phyloP scores from a whole-genome alignment of 2,113 vertebrate genomes.

The Corvus hawaiiensis region DNA sequence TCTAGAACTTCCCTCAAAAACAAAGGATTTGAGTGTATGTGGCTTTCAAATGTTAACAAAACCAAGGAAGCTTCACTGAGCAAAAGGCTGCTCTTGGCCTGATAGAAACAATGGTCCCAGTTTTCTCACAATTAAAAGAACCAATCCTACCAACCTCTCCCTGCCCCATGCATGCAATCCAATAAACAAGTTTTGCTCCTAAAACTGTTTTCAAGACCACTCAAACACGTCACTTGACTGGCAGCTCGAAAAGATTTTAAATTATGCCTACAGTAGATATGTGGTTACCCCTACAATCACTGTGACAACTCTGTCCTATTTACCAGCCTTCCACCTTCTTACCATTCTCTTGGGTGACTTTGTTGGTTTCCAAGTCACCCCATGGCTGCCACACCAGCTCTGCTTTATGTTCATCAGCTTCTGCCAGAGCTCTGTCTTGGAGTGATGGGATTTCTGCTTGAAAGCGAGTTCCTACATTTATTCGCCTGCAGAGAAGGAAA shows the following conservation, averaged over 20 bases:
- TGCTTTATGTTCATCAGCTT: conserved; percentile 82
- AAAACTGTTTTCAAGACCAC: neutral
- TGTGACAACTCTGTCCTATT: neutral
- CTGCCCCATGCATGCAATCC: neutral
- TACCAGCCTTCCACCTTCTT: neutral
- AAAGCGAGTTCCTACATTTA: conserved; percentile 92
- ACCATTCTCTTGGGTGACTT: conserved; percentile 81
- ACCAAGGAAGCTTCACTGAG: neutral
- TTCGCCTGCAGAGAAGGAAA: conserved; percentile 76
- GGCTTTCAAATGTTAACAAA: neutral
- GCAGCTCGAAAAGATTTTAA: neutral
- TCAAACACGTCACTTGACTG: neutral
- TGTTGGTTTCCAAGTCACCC: conserved; percentile 74
- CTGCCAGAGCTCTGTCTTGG: conserved; percentile 77
- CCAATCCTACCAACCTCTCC: neutral
- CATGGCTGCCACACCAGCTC: conserved; percentile 88
- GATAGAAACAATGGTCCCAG: neutral
- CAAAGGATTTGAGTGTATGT: neutral
- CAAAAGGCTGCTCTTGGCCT: neutral
- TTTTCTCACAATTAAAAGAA: neutral
- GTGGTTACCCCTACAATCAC: neutral
- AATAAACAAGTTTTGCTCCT: neutral
- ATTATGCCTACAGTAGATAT: neutral
- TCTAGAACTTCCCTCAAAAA: neutral
- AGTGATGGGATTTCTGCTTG: conserved; percentile 93